A percentile compares a stretch with the other conserved stretches of the same genome.
Evolutionary conservation across 2,797 vertebrate genomes (phyloP).

Genomic region (Erithacus rubecula): DNA sequence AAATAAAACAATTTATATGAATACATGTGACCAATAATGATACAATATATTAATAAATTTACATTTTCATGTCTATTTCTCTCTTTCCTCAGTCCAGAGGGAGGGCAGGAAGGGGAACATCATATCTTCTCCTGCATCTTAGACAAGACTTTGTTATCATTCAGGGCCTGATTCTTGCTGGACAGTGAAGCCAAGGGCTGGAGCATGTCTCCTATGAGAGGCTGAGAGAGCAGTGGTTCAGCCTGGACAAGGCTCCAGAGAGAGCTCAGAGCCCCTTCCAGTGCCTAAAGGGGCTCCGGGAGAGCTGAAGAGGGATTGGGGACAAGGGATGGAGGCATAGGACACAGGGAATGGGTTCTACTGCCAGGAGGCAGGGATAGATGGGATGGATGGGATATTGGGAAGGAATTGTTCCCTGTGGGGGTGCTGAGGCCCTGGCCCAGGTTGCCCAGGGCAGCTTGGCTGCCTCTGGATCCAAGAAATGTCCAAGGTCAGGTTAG

Average conservation of each 20-base stretch:
- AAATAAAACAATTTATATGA: background rate
- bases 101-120: background rate
- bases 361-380: background rate
- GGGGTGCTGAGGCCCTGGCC: rapidly evolving
- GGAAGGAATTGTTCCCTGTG: background rate
- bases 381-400: background rate
- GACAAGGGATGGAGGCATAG: background rate
- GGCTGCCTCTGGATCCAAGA: background rate
- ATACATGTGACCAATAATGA: background rate
- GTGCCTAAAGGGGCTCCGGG: background rate
- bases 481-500: background rate
- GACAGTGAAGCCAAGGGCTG: background rate
- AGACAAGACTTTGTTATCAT: background rate
- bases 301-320: background rate
- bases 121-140: background rate
- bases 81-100: background rate
- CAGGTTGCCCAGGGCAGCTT: background rate
- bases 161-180: background rate
- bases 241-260: background rate
- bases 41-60: background rate
- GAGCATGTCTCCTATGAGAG: background rate
- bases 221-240: background rate
- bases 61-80: background rate
- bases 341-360: background rate
- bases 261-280: background rate